Percentiles rank a stretch among this genome's conserved stretches.
Conservation (phyloP, 2,797 vertebrate genomes). For the Lates japonicus region DNA sequence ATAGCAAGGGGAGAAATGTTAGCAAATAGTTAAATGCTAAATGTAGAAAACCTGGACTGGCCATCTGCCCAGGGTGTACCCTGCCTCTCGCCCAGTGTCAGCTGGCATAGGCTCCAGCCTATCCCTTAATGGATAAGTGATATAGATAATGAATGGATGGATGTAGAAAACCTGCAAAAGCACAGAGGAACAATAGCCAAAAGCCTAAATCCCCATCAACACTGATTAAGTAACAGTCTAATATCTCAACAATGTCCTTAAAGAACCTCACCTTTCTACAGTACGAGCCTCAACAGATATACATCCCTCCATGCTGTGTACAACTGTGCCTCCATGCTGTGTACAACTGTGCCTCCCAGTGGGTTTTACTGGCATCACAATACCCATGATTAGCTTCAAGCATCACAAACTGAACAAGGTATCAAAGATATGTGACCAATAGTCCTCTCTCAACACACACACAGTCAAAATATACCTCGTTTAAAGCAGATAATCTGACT, state of each 20-base stretch:
- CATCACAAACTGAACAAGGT: neutral
- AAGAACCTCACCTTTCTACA: neutral
- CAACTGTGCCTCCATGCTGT: too few species aligned
- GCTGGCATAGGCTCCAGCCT: too few species aligned
- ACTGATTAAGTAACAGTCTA: neutral
- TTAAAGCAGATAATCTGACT: neutral
- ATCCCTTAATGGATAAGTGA: too few species aligned
- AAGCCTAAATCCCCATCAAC: fast-evolving
- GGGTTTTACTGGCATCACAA: conserved; percentile 48
- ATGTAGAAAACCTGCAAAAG: too few species aligned
- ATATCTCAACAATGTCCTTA: neutral
- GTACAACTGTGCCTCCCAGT: conserved; percentile 51
- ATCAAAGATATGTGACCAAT: neutral
- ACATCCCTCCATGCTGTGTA: conserved; percentile 19
- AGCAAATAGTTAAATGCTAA: too few species aligned
- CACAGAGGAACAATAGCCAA: neutral
- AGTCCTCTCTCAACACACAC: neutral
- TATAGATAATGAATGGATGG: too few species aligned
- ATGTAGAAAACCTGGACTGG: too few species aligned
- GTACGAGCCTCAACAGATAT: neutral
- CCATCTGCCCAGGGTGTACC: too few species aligned
- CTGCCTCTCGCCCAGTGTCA: too few species aligned
- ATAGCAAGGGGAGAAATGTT: too few species aligned
- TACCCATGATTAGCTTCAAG: neutral
- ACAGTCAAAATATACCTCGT: neutral